Evolutionary conservation across 2,797 vertebrate species (phyloP).

Genomic region (Taenioides sp.): DNA sequence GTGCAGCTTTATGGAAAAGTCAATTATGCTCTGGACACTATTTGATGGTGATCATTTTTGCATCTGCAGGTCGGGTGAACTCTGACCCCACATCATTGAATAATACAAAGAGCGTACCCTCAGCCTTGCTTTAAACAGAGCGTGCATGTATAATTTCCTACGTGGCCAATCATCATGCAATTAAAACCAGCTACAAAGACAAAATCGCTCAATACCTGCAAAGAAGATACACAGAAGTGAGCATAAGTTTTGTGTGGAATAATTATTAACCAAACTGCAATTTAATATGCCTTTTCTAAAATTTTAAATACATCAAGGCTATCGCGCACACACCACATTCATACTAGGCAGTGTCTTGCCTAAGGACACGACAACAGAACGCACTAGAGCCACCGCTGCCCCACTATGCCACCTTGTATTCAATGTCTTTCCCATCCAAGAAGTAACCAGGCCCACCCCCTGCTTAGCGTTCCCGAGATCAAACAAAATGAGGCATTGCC

Average conservation of each 20-base stretch:
- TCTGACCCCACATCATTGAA: conserved; percentile 54
- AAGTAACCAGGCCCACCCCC: too few species aligned
- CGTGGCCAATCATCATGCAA: conserved; percentile 38
- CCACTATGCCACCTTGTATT: too few species aligned
- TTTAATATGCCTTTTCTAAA: background rate
- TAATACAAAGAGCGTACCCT: conserved; percentile 57
- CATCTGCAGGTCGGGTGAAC: conserved; percentile 62
- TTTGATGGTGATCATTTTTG: conserved; percentile 67
- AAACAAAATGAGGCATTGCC: too few species aligned
- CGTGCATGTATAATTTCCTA: conserved; percentile 27
- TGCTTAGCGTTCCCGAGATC: too few species aligned
- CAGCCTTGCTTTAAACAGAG: conserved; percentile 56
- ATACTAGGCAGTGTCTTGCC: too few species aligned
- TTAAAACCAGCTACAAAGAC: conserved; percentile 4
- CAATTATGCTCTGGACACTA: conserved; percentile 59
- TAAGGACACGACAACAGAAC: too few species aligned
- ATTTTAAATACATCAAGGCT: background rate
- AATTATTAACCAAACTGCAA: background rate
- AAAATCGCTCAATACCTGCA: background rate
- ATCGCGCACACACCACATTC: background rate
- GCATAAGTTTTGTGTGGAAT: too few species aligned
- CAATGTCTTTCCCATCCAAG: too few species aligned
- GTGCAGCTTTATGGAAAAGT: conserved; percentile 59
- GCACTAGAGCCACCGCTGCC: too few species aligned
- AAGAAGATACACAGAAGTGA: background rate